Conservation (phyloP, 2,888 invertebrate species). For the Tryphoninae sp. region DNA sequence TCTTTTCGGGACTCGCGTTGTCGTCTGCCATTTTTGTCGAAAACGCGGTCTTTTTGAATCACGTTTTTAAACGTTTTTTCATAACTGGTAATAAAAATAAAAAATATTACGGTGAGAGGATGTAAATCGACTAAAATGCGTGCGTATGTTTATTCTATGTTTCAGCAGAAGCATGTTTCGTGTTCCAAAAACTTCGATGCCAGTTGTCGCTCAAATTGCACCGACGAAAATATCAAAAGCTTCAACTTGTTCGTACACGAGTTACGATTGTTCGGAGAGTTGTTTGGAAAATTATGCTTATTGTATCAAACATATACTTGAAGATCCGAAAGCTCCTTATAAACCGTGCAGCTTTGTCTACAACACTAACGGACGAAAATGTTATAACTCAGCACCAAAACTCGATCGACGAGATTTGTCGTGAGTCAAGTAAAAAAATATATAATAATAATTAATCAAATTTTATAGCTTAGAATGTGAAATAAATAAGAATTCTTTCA, state of each 20-base stretch:
- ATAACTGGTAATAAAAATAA: not conserved
- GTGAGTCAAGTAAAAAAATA: conserved; percentile 78
- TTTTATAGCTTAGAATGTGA: not conserved
- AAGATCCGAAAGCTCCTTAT: conserved; percentile 92
- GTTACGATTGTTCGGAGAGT: conserved; percentile 86
- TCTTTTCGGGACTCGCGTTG: conserved; percentile 26
- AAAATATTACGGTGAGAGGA: not conserved
- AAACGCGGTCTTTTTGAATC: conserved; percentile 20
- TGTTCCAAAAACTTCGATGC: conserved; percentile 73
- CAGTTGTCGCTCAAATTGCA: conserved; percentile 59
- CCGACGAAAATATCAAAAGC: conserved; percentile 29
- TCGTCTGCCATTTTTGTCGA: conserved; percentile 28
- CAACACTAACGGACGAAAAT: conserved; percentile 87
- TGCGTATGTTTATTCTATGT: conserved; percentile 4
- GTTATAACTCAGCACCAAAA: conserved; percentile 89
- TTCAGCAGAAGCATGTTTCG: conserved; percentile 75
- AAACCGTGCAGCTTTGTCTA: conserved; percentile 89
- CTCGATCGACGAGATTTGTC: conserved; percentile 87
- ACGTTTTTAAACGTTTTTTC: not conserved
- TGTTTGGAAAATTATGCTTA: conserved; percentile 88
- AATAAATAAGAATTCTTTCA: conserved; percentile 70
- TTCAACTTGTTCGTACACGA: conserved; percentile 81
- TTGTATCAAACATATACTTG: conserved; percentile 92
- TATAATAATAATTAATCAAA: conserved; percentile 62
- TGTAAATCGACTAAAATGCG: not conserved